Base-by-base conservation (phyloP, 2,888 invertebrate genomes). In the Drosophila pseudotakahashii region DNA sequence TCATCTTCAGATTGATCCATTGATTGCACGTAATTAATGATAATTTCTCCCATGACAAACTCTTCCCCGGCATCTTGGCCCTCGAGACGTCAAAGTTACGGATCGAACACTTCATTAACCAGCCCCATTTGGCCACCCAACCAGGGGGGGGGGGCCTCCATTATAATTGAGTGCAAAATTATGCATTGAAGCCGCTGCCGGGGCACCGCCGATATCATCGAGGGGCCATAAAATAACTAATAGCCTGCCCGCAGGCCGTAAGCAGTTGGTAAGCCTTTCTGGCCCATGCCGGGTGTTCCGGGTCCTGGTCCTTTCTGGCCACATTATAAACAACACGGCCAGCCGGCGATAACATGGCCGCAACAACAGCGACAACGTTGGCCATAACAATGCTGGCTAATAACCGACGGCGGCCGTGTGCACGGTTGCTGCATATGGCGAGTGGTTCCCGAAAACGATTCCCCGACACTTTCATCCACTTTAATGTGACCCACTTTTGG, bases 91-190 rank as follows among this genome's bases (percentile, higher is more conserved):
- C 53, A 53, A 30, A 39, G 58, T 52, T 36, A 51, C 36, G 37
- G 37, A 52, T 58, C 58, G 19, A 55, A 44, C 78, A 81, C 84
- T 81, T 79, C 77, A 77, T 85, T 85, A 85, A 57, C 59, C 73
- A 51, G 32, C 32, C 48, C 48, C 3, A 59, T 53, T 57, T 57
- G 26, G 52, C 26, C 54, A n/a, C 52, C 19, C 63, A 19, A 3
- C 32, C 4, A n/a, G 7, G 19, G 19, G 19, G 19, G 19, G 19
- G 19, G 23, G 5, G 44, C 23, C 36, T 3, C 66, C 84, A 87
- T 87, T 84, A 83, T 87, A 83, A 87, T 87, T 84, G 87, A 87
- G 82, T 83, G 85, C 84, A 87, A 84, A 83, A 83, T 83, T 83
- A 83, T 83, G 82, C 82, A 83, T 87, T 84, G 87, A 81, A 83